Percentiles rank a stretch among this genome's conserved stretches.
phyloP scores from a whole-genome alignment of 2,797 vertebrate genomes.

The Enteromius viviparus region DNA sequence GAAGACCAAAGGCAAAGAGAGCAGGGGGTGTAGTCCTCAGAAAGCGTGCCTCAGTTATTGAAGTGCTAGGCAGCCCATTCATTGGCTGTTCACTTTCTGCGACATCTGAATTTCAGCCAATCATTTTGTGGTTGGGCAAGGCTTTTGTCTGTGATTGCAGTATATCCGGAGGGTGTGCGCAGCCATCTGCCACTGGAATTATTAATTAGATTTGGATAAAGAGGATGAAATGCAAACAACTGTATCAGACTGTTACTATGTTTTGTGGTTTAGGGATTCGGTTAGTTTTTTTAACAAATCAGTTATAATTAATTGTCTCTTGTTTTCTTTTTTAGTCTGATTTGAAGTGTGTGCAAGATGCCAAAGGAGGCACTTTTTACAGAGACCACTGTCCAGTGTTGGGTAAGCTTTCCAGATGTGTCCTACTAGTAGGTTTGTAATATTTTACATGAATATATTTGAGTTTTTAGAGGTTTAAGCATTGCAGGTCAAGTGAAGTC shows the following conservation, averaged over 20 bases:
- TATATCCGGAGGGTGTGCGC: constrained; percentile 56
- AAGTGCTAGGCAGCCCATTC: constrained; percentile 41
- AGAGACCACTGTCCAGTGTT: constrained; percentile 98
- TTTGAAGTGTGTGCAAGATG: constrained; percentile 98
- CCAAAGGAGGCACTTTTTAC: constrained; percentile 99
- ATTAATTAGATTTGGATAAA: constrained; percentile 45
- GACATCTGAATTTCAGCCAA: constrained; percentile 71
- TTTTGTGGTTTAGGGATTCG: background rate
- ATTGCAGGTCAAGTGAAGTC: background rate
- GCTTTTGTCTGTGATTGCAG: constrained; percentile 72
- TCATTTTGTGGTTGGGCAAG: constrained; percentile 60
- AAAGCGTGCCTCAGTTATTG: constrained; percentile 57
- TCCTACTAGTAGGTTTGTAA: background rate
- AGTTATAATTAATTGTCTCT: background rate
- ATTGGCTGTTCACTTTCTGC: constrained; percentile 70
- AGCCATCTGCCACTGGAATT: constrained; percentile 69
- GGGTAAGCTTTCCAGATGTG: constrained; percentile 79
- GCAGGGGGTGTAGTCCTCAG: constrained; percentile 35
- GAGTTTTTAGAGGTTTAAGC: background rate
- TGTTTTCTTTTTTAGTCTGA: constrained; percentile 84
- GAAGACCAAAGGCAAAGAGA: constrained; percentile 68
- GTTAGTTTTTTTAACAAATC: background rate
- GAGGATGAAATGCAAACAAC: background rate
- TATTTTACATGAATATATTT: background rate
- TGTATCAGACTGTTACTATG: background rate